Evolutionary conservation across 2,113 vertebrate genomes (phyloP), one percentile per base, ranked within the genome.

Genomic region (Thomomys bottae): DNA sequence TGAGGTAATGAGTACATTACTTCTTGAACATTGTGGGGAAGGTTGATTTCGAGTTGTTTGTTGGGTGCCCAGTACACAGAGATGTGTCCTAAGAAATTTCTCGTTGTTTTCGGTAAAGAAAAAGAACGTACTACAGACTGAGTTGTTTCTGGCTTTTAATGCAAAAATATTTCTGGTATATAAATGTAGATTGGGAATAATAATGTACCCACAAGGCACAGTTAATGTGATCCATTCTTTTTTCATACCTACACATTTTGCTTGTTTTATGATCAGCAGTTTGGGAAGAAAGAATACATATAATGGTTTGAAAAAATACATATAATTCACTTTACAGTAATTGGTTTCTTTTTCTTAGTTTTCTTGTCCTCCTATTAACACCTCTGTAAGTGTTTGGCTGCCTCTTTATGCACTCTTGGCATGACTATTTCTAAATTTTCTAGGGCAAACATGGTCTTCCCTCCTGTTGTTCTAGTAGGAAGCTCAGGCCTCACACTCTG

Each of bases 311-410:
- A 90, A 93, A 94, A 95, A 8, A 49, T 49, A 49, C 14, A 87
- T 84, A 86, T 34, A 90, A 91, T 89, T 93, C 68, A 68, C 30
- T 94, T 75, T 83, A 45, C n/a, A 83, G 23, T 87, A 95, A 94
- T 94, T 94, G 93, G 88, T 80, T 93, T 94, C 67, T 28, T 76
- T 49, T 94, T 87, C 83, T 67, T 90, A 68, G 40, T n/a, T 76
- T 93, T 80, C 54, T 78, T 93, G 79, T 24, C 45, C 40, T 24
- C 49, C 18, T n/a, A 59, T 86, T 93, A 85, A 61, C 54, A 86
- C 64, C 86, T 88, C 88, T 80, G 88, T 88, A 83, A 85, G 0
- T 15, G 10, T 92, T 94, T 94, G 40, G 20, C 34, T 87, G 34
- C 34, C 57, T 90, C 75, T 89, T 77, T 79, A 38, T 80, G 11